Conservation (phyloP, 1,140 invertebrate species). For the Periplaneta americana region DNA sequence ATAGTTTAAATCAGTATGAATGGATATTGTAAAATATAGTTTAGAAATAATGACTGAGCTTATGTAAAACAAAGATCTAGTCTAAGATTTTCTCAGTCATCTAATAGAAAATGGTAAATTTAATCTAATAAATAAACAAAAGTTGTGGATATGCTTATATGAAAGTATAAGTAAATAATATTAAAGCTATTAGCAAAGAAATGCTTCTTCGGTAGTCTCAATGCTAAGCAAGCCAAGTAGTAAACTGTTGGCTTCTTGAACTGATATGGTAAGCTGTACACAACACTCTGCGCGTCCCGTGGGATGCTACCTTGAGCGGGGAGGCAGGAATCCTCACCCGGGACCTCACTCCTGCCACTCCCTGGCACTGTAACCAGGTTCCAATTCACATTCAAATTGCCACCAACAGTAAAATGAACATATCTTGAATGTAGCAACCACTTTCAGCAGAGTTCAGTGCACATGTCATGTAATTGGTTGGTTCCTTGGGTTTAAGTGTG, state of each 20-base stretch:
- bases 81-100: too few relatives aligned
- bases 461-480: background rate
- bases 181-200: background rate
- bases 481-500: background rate
- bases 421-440: background rate
- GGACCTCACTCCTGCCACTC: background rate
- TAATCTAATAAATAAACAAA: too few relatives aligned
- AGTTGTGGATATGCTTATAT: too few relatives aligned
- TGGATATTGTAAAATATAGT: too few relatives aligned
- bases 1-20: too few relatives aligned
- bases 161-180: background rate
- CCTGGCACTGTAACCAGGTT: background rate
- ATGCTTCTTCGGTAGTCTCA: background rate
- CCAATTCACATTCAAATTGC: background rate
- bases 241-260: background rate
- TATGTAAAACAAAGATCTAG: too few relatives aligned
- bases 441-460: background rate
- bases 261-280: background rate
- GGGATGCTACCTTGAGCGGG: background rate
- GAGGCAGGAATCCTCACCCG: background rate
- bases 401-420: background rate
- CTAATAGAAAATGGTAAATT: too few relatives aligned
- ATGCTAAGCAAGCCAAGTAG: constrained; percentile 7
- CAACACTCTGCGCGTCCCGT: background rate
- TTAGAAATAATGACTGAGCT: too few relatives aligned